Percentiles rank a stretch among this genome's conserved stretches.
phyloP scores from a whole-genome alignment of 2,888 invertebrate species.

The Polylopha cassiicola region DNA sequence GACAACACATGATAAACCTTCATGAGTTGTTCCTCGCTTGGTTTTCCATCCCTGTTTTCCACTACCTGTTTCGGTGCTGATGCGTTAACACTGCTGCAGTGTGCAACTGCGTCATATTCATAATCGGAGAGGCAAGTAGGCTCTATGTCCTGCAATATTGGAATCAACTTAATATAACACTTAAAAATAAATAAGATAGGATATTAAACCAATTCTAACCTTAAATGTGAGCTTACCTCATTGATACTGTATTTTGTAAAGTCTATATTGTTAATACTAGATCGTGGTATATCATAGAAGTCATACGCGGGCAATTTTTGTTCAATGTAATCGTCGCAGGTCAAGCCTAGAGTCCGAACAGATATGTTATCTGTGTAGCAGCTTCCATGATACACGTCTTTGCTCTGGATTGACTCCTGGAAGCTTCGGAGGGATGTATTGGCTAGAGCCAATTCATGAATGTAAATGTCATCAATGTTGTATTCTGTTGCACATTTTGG shows the following conservation, averaged over 20 bases:
- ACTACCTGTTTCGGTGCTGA: slow-evolving; percentile 29
- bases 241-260: slow-evolving; percentile 47
- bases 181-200: too few species aligned
- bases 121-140: slow-evolving; percentile 66
- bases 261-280: slow-evolving; percentile 54
- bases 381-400: slow-evolving; percentile 28
- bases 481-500: slow-evolving; percentile 45
- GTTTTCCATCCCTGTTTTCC: slow-evolving; percentile 44
- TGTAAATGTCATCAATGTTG: slow-evolving; percentile 49
- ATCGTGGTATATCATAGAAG: slow-evolving; percentile 40
- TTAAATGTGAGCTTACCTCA: too few species aligned
- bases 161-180: too few species aligned
- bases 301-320: slow-evolving; percentile 37
- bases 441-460: slow-evolving; percentile 37
- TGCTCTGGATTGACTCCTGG: slow-evolving; percentile 7
- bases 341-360: slow-evolving; percentile 46
- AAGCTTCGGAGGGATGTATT: slow-evolving; percentile 27
- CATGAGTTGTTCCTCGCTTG: slow-evolving; percentile 64
- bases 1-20: slow-evolving; percentile 58
- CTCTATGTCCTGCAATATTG: slow-evolving; percentile 54
- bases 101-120: slow-evolving; percentile 59
- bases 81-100: slow-evolving; percentile 43
- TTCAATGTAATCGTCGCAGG: slow-evolving; percentile 65
- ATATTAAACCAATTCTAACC: too few species aligned
- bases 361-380: slow-evolving; percentile 39